These are phyloP conservation scores for Lophura nycthemera DNA, from an alignment of 2,113 vertebrate species.

Conservation along the genomic window DNA sequence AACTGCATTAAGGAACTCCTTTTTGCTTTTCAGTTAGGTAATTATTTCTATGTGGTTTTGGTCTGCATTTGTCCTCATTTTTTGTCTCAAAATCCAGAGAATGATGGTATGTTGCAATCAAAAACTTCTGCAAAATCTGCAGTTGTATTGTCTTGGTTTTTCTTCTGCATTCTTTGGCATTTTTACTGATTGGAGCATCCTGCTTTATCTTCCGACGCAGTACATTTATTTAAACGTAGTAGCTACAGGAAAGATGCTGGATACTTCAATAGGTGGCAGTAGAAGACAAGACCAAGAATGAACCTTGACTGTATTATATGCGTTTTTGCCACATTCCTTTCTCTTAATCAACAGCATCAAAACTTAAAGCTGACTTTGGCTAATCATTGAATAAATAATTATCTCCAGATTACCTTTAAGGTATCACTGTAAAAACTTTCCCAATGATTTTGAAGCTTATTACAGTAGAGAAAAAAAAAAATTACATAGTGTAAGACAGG, in stretches of 20 bases:
- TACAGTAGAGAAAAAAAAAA: neutral
- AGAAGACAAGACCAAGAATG: neutral
- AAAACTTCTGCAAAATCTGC: neutral
- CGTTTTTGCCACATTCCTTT: neutral
- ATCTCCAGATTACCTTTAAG: neutral
- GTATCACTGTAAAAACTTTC: neutral
- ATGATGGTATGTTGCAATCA: neutral
- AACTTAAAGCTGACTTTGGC: neutral
- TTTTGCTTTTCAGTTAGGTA: neutral
- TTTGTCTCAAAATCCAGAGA: neutral
- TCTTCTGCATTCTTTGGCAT: accelerated
- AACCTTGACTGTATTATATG: accelerated
- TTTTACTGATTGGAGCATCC: neutral
- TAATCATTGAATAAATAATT: neutral
- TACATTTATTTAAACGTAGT: neutral
- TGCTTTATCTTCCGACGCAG: neutral
- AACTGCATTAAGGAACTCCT: neutral
- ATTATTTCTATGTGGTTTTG: neutral
- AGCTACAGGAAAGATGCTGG: neutral
- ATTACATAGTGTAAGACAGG: neutral
- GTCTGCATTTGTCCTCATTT: neutral
- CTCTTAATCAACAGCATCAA: neutral
- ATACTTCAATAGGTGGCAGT: neutral
- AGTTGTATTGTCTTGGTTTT: neutral
- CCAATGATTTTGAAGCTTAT: neutral